A percentile compares a stretch with the other conserved stretches of the same genome.
Conservation (phyloP, 2,113 vertebrate genomes). For the Raja brachyura region DNA sequence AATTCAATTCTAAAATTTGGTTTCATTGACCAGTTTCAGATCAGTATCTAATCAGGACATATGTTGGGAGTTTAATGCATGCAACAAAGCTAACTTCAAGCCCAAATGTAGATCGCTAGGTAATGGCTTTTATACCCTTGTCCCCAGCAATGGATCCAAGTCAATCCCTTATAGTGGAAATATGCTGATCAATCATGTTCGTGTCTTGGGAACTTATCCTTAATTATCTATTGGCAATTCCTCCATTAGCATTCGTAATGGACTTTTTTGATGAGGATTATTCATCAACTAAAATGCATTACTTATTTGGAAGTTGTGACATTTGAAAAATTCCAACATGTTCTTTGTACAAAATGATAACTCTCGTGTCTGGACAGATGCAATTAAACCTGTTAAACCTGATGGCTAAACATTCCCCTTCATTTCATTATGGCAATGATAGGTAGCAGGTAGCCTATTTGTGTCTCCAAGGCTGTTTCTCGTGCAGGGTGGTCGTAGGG, state of each 20-base stretch:
- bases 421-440: too few species aligned
- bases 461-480: background rate
- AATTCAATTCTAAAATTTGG: too few species aligned
- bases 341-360: background rate
- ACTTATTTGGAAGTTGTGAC: background rate
- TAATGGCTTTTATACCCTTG: background rate
- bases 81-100: too few species aligned
- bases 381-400: background rate
- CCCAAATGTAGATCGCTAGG: too few species aligned
- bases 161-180: too few species aligned
- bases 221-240: background rate
- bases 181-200: constrained; percentile 3
- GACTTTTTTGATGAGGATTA: background rate
- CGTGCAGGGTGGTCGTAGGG: too few species aligned
- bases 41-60: too few species aligned
- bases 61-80: too few species aligned
- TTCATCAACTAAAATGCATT: background rate
- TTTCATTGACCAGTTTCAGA: too few species aligned
- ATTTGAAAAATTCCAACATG: background rate
- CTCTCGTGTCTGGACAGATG: background rate
- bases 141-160: background rate
- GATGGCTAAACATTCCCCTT: background rate
- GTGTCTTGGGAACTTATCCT: background rate
- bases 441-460: background rate
- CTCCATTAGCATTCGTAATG: background rate